Evolutionary conservation across 1,140 invertebrate species (phyloP), one percentile per base, ranked within the genome.

Genomic region (Conus betulinus): DNA sequence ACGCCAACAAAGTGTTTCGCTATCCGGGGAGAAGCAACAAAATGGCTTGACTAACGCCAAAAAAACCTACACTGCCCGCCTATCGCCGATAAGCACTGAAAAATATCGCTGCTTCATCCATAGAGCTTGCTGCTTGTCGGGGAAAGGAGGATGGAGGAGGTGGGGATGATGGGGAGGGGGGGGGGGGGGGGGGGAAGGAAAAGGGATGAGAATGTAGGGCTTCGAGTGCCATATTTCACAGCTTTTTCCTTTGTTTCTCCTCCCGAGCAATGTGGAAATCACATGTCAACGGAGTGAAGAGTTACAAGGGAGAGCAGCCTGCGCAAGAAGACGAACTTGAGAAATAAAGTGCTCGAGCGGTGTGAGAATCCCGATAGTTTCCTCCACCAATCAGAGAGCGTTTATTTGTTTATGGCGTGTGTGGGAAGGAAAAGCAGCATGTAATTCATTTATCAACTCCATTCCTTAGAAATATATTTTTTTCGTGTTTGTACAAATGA

Each of bases 41-140:
- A 81, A 81, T 81, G 79, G 79, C 79, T 81, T 81, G 79, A 81
- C 79, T 81, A 81, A 81, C 79, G 79, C 27, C 76, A 39, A 51
- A 81, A 81, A 81, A 81, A 81, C 51, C 79, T 55, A 81, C 79
- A 52, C 51, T 6, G 39, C 27, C 39, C 39, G 79, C 53, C 79
- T 51, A 81, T 81, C 79, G 39, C 39, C 39, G 79, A 81, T 81
- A 81, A 81, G 51, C 23, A 51, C n/a, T 52, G 79, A 81, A 51
- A 81, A 81, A 81, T 81, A 81, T 81, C 79, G 79, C 51, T 51
- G 20, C 39, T 55, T 6, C 39, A 23, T 23, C 13, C 7, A 53
- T 10, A 1, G 76, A 17, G 39, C 39, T 39, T 39, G 23, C 76
- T n/a, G 76, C 25, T 39, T 39, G 3, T 79, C 8, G 76, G 23